A percentile compares a stretch with the other conserved stretches of the same genome.
Conservation (phyloP, 1,140 invertebrate species). For the Drosophila miranda region DNA sequence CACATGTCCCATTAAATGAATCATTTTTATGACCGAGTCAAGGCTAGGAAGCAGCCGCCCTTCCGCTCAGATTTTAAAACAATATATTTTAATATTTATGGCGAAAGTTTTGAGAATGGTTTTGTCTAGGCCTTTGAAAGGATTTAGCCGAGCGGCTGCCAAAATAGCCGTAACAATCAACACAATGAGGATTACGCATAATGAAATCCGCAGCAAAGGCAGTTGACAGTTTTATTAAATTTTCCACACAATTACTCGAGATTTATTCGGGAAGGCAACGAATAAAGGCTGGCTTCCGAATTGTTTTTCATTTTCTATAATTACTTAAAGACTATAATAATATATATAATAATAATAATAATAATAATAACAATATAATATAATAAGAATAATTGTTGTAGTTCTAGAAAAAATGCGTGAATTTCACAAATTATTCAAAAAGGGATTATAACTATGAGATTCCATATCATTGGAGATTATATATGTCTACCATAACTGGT, state of each 20-base stretch:
- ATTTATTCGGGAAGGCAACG: constrained; percentile 11
- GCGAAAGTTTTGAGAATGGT: constrained; percentile 48
- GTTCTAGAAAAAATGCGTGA: too few relatives aligned
- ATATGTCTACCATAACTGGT: too few relatives aligned
- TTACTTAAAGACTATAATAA: too few relatives aligned
- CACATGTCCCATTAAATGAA: constrained; percentile 61
- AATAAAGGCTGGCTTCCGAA: not conserved
- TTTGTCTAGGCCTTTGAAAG: constrained; percentile 29
- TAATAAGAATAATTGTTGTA: too few relatives aligned
- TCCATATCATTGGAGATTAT: too few relatives aligned
- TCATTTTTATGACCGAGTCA: constrained; percentile 57
- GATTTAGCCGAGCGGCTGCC: constrained; percentile 29
- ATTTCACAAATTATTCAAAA: too few relatives aligned
- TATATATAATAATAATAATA: too few relatives aligned
- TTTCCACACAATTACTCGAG: constrained; percentile 46
- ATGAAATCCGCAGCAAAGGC: constrained; percentile 40
- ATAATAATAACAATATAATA: too few relatives aligned
- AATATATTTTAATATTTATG: constrained; percentile 73
- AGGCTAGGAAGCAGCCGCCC: not conserved
- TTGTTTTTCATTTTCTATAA: too few relatives aligned
- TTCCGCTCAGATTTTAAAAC: constrained; percentile 39
- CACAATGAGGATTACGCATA: constrained; percentile 32
- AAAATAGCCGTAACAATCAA: constrained; percentile 38
- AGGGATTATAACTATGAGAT: too few relatives aligned
- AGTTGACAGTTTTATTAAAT: constrained; percentile 69